Conservation (phyloP, 2,113 vertebrate species). For the Gila orcuttii region DNA sequence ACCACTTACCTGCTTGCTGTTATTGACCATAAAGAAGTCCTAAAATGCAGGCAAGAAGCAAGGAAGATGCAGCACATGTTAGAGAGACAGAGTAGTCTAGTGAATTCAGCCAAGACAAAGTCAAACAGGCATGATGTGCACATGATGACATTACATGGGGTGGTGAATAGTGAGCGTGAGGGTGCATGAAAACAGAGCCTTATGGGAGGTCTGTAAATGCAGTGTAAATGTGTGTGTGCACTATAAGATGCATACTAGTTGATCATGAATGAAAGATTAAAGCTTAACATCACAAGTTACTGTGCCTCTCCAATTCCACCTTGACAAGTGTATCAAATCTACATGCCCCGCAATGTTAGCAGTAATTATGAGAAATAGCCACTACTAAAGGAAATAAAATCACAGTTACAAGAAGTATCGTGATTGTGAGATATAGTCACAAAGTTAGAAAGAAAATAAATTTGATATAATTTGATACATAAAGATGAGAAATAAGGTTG, state of each 20-base stretch:
- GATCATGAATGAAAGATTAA: neutral
- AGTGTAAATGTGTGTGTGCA: neutral
- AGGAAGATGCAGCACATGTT: slow-evolving; percentile 87
- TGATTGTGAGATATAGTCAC: neutral
- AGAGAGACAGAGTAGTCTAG: slow-evolving; percentile 86
- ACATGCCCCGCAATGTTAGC: neutral
- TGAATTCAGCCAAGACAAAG: slow-evolving; percentile 78
- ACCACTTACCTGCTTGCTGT: slow-evolving; percentile 95
- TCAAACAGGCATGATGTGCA: slow-evolving; percentile 62
- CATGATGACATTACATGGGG: slow-evolving; percentile 51
- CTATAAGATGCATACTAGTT: slow-evolving; percentile 38
- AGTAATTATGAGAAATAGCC: neutral
- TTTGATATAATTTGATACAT: too few species aligned
- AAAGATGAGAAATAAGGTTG: too few species aligned
- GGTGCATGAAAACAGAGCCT: slow-evolving; percentile 48
- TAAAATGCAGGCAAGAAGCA: slow-evolving; percentile 94
- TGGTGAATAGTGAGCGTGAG: slow-evolving; percentile 56
- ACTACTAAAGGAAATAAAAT: neutral
- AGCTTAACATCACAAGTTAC: neutral
- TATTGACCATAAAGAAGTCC: slow-evolving; percentile 99
- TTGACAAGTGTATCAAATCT: neutral
- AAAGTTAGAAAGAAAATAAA: too few species aligned
- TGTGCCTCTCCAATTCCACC: slow-evolving; percentile 17
- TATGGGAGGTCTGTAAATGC: slow-evolving; percentile 27
- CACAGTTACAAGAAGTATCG: neutral